These are phyloP conservation scores for Aethina tumida DNA, from an alignment of 1,140 invertebrate species.

Conservation along the genomic window DNA sequence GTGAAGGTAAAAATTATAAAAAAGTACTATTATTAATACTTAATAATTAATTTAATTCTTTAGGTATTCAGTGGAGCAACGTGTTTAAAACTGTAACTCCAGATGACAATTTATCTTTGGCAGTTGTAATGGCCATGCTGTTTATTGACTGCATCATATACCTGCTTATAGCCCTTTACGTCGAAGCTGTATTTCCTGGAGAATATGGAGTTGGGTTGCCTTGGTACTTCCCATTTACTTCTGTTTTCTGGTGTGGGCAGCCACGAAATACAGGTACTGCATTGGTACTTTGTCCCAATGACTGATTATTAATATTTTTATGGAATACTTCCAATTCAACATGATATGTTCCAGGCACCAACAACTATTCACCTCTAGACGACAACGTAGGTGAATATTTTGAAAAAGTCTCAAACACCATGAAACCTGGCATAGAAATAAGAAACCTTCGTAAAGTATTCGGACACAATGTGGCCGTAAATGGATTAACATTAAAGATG, in stretches of 20 bases:
- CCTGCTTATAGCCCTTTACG: slow-evolving; percentile 57
- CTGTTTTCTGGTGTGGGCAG: slow-evolving; percentile 21
- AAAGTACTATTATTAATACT: neutral
- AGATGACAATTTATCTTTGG: slow-evolving; percentile 61
- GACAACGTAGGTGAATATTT: slow-evolving; percentile 16
- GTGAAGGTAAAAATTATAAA: slow-evolving; percentile 35
- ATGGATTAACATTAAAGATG: slow-evolving; percentile 53
- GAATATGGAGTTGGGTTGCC: slow-evolving; percentile 56
- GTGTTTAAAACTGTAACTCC: slow-evolving; percentile 54
- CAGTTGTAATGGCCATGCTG: slow-evolving; percentile 55
- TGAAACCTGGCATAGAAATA: slow-evolving; percentile 52
- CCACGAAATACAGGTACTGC: slow-evolving; percentile 1
- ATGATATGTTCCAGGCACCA: neutral
- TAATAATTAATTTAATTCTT: slow-evolving; percentile 8
- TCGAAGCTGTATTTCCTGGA: slow-evolving; percentile 65
- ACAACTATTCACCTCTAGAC: neutral
- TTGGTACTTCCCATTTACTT: slow-evolving; percentile 66
- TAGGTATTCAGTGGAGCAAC: slow-evolving; percentile 67
- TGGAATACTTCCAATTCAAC: slow-evolving; percentile 13
- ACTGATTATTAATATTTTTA: slow-evolving; percentile 1
- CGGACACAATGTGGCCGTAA: slow-evolving; percentile 45
- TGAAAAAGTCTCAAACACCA: slow-evolving; percentile 20
- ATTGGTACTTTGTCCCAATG: neutral
- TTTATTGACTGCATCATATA: slow-evolving; percentile 54
- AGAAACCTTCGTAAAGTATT: slow-evolving; percentile 50